phyloP scores from a whole-genome alignment of 2,888 invertebrate genomes.

The Eumerus sabulonum region DNA sequence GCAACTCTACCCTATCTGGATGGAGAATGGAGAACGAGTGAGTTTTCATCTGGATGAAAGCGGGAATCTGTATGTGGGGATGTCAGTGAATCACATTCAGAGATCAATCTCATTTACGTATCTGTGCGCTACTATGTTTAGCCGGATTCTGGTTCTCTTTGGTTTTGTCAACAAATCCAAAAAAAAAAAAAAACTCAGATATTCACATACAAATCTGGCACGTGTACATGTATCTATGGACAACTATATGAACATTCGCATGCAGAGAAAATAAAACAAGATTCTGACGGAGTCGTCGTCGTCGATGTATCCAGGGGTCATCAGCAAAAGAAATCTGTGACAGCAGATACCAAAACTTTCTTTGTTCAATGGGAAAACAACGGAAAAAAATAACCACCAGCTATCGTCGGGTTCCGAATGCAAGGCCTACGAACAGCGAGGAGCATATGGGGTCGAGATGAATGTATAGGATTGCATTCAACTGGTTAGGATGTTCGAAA shows the following conservation, averaged over 20 bases:
- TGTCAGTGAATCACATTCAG: slow-evolving; percentile 63
- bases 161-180: slow-evolving; percentile 22
- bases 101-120: slow-evolving; percentile 69
- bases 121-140: slow-evolving; percentile 59
- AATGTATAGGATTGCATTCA: slow-evolving; percentile 33
- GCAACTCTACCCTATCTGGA: no score
- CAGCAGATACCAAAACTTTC: slow-evolving; percentile 65
- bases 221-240: background rate
- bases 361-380: slow-evolving; percentile 57
- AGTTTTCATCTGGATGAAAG: slow-evolving; percentile 37
- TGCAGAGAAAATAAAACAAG: no score
- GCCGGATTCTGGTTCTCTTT: background rate
- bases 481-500: slow-evolving; percentile 12
- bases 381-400: slow-evolving; percentile 8
- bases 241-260: slow-evolving; percentile 21
- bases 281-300: slow-evolving; percentile 6
- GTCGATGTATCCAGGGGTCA: slow-evolving; percentile 63
- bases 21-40: slow-evolving; percentile 5
- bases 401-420: slow-evolving; percentile 26
- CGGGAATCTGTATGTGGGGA: slow-evolving; percentile 32
- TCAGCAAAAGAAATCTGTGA: slow-evolving; percentile 65
- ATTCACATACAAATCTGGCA: slow-evolving; percentile 49
- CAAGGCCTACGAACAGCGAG: slow-evolving; percentile 36
- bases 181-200: slow-evolving; percentile 8
- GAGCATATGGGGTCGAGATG: slow-evolving; percentile 32